phyloP scores from a whole-genome alignment of 2,888 invertebrate genomes.

The Drosophila setosimentum region DNA sequence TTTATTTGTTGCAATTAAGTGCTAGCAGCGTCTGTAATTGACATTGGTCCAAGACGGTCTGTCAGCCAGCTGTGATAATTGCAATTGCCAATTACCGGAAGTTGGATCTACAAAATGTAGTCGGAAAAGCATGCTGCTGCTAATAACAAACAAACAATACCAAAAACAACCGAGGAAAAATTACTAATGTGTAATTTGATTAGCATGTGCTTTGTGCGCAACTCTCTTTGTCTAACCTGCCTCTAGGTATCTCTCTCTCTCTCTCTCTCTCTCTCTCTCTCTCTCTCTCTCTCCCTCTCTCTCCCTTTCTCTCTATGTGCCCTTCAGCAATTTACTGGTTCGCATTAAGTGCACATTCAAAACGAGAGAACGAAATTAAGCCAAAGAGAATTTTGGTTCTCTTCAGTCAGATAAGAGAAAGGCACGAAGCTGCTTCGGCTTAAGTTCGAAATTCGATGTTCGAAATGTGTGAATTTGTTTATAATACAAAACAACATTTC shows the following conservation, averaged over 20 bases:
- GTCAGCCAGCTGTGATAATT: conserved; percentile 49
- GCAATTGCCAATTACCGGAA: conserved; percentile 45
- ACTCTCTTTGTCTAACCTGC: not conserved
- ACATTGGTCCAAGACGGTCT: conserved; percentile 32
- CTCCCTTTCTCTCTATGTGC: not conserved
- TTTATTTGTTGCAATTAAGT: conserved; percentile 66
- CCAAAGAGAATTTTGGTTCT: conserved; percentile 20
- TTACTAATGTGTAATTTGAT: conserved; percentile 64
- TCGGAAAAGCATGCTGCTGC: conserved; percentile 27
- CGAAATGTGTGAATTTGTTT: conserved; percentile 78
- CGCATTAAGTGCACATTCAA: conserved; percentile 18
- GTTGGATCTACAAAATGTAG: conserved; percentile 38
- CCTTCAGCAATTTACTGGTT: not conserved
- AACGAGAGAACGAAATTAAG: conserved; percentile 17
- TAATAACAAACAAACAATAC: conserved; percentile 10
- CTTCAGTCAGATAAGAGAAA: conserved; percentile 13
- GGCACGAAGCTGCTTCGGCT: conserved; percentile 41
- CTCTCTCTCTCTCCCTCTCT: not conserved
- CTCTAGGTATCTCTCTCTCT: not conserved
- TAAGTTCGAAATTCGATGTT: conserved; percentile 72
- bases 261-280: not conserved
- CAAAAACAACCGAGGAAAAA: conserved; percentile 24
- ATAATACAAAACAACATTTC: conserved; percentile 44
- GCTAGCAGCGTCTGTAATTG: conserved; percentile 42
- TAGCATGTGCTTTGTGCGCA: conserved; percentile 51